Evolutionary conservation across 37 sponge, comb jelly and placozoan genomes (phyloP).

Genomic region (Chondrosia reniformis): DNA sequence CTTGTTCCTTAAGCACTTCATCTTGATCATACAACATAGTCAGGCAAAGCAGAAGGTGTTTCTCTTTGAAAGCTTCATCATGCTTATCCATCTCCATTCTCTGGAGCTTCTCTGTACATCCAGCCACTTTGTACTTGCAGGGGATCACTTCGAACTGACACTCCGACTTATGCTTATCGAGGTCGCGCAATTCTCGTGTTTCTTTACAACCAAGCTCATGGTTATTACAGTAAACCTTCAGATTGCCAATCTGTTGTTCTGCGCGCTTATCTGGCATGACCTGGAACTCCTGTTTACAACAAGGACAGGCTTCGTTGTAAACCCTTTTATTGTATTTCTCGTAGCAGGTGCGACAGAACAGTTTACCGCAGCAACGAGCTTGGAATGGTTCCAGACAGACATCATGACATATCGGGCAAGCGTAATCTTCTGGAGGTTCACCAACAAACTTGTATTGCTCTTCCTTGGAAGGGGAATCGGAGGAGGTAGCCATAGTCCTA

Average conservation of each 20-base stretch:
- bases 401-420: not conserved
- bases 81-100: not conserved
- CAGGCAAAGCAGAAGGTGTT: too few species aligned
- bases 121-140: not conserved
- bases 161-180: not conserved
- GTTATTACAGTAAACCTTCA: not conserved
- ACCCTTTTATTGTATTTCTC: not conserved
- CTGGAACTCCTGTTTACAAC: not conserved
- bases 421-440: not conserved
- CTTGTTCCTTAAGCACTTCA: too few species aligned
- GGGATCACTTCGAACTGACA: slow-evolving; percentile 1
- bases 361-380: slow-evolving; percentile 15
- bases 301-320: not conserved
- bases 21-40: too few species aligned
- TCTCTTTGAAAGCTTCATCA: too few species aligned
- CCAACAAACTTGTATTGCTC: not conserved
- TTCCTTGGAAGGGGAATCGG: too few species aligned
- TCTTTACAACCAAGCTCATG: not conserved
- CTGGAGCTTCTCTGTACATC: not conserved
- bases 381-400: not conserved
- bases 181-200: not conserved
- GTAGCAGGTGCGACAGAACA: not conserved
- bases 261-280: not conserved
- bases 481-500: too few species aligned
- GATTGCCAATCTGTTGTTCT: not conserved